Base-by-base conservation (phyloP, 2,888 invertebrate species). In the Perithous albicinctus region DNA sequence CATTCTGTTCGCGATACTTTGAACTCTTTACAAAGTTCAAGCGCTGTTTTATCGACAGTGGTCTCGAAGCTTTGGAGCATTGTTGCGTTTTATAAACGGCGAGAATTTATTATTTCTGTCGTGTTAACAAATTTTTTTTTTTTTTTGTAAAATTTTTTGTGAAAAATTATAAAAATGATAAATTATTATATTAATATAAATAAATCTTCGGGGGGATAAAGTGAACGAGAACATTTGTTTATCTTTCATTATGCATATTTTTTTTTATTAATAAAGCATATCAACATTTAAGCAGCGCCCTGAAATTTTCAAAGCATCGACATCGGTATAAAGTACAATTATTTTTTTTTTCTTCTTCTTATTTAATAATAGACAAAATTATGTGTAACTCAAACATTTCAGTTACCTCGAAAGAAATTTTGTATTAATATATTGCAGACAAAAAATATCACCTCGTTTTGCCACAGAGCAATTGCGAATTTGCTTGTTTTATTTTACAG, bases 1-100 rank as follows among this genome's bases (percentile, higher is more conserved):
- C 75, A n/a, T 15, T 76, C 75, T 76, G 35, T 38, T 59, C 6
- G 26, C 10, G 2, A 23, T 20, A 7, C 6, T 18, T 32, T 35
- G 75, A 35, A 76, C 75, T 76, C 23, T 23, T 4, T 48, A 6
- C n/a, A 4, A 20, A 67, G 35, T 46, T 76, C 54, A 4, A 64
- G 3, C 29, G 29, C 54, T 70, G 56, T 15, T 64, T 51, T 67
- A 43, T 59, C 67, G 75, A 67, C 56, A 6, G 6, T 1, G 4
- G 32, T n/a, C 5, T 26, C 20, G 26, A 48, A 12, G 56, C 41
- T 38, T 20, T 20, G n/a, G 38, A 4, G 20, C 20, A 20, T 20
- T 48, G n/a, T n/a, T n/a, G n/a, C n/a, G n/a, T n/a, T n/a, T n/a
- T n/a, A n/a, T 43, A 15, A 43, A 10, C 41, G n/a, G 4, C 12